Percentiles rank a stretch among this genome's conserved stretches.
Conservation (phyloP, 2,113 vertebrate genomes). For the Actinemys pallida region DNA sequence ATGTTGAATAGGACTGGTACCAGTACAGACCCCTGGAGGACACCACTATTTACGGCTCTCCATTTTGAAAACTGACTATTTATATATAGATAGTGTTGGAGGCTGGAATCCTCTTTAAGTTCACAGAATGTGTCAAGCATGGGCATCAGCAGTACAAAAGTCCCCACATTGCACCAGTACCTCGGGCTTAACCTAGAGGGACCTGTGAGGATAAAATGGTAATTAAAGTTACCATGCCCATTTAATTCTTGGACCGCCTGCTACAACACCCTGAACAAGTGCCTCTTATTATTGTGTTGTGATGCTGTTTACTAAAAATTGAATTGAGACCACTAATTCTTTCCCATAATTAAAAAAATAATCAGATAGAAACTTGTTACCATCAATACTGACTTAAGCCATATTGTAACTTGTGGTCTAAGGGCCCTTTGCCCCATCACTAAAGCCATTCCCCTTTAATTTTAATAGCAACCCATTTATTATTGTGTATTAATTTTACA, state of each 20-base stretch:
- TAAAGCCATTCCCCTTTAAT: not conserved
- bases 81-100: not conserved
- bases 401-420: not conserved
- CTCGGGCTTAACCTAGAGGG: not conserved
- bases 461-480: not conserved
- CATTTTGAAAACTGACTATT: no score
- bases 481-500: not conserved
- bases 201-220: not conserved
- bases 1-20: no score
- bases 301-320: not conserved
- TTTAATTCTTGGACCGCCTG: not conserved
- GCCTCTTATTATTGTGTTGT: not conserved
- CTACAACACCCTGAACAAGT: not conserved
- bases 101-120: not conserved
- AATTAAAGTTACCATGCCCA: not conserved
- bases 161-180: not conserved
- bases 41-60: no score
- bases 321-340: not conserved
- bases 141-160: not conserved
- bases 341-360: not conserved
- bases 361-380: not conserved
- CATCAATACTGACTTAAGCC: not conserved
- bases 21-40: no score
- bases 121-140: not conserved
- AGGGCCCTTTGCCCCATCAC: not conserved